Base-by-base conservation (phyloP, 1,140 invertebrate genomes). In the Macrobrachium nipponense region DNA sequence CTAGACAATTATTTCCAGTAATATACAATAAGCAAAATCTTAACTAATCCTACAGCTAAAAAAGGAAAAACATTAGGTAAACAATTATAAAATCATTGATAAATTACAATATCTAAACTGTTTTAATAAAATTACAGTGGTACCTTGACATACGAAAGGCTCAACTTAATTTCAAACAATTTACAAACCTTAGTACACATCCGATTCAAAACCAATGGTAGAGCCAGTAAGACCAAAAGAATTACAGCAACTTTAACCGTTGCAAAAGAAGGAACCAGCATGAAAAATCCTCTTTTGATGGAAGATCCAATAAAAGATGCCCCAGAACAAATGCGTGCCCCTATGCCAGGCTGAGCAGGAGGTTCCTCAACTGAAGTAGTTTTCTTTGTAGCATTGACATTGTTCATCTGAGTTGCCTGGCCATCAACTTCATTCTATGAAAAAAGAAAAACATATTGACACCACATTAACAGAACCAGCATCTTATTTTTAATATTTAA, bases 181-280 rank as follows among this genome's bases (percentile, higher is more conserved):
- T 18, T 44, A 68, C 73, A n/a, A 58, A 84, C 82, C 82, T 78
- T 84, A n/a, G 82, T 84, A 27, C 82, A 84, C 61, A 76, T 76
- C 58, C 80, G 75, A n/a, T 58, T 84, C 43, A 79, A 77, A 68
- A 80, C 44, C n/a, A 84, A 12, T 14, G 75, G 77, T 58, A 87
- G 12, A 58, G 43, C 61, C 51, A 75, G 66, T 77, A 84, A 62
- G 20, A 80, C 58, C 20, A 43, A n/a, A 17, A 73, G 27, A 18
- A 77, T 15, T 11, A 58, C 17, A 14, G 77, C 1, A 18, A 62
- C 43, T 44, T 51, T 77, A 15, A 84, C 17, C 17, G 82, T 84
- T 27, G 82, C 82, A 44, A 84, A 18, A 62, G 82, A 75, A 62
- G 82, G 82, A 17, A 84, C 18, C 14, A 84, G n/a, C 61, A 75